phyloP scores from a whole-genome alignment of 2,888 invertebrate genomes.

The Drosophila conformis region DNA sequence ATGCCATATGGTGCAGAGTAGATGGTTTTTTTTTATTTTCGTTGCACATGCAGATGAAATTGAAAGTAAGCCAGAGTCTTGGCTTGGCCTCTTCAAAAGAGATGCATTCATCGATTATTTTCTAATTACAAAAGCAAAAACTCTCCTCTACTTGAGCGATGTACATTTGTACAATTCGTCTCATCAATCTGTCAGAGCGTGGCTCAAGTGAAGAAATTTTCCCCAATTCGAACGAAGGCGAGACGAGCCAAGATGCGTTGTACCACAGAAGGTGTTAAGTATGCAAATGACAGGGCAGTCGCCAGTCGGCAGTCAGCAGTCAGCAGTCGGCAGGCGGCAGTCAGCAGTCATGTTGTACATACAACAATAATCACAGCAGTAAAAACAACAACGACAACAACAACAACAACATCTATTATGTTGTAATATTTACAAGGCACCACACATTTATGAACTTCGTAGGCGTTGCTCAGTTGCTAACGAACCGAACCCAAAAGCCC shows the following conservation, averaged over 20 bases:
- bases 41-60: conserved; percentile 68
- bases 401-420: conserved; percentile 47
- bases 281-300: conserved; percentile 78
- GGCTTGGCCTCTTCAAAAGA: conserved; percentile 47
- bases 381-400: conserved; percentile 28
- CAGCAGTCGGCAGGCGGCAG: conserved; percentile 37
- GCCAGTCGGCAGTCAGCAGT: conserved; percentile 31
- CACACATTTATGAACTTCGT: conserved; percentile 28
- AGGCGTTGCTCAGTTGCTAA: conserved; percentile 38
- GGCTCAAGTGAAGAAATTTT: conserved; percentile 64
- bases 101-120: conserved; percentile 72
- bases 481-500: conserved; percentile 26
- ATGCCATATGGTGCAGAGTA: not conserved
- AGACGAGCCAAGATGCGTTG: conserved; percentile 1
- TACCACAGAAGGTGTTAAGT: conserved; percentile 70
- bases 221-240: conserved; percentile 19
- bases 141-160: conserved; percentile 24
- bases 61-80: conserved; percentile 30
- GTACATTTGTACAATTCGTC: conserved; percentile 22
- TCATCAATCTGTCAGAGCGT: conserved; percentile 50
- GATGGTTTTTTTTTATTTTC: not conserved
- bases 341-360: conserved; percentile 26
- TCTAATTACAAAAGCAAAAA: conserved; percentile 74
- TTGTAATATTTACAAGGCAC: conserved; percentile 73
- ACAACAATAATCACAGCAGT: conserved; percentile 16